phyloP scores from a whole-genome alignment of 2,888 invertebrate genomes.

The Petrolisthes manimaculis region DNA sequence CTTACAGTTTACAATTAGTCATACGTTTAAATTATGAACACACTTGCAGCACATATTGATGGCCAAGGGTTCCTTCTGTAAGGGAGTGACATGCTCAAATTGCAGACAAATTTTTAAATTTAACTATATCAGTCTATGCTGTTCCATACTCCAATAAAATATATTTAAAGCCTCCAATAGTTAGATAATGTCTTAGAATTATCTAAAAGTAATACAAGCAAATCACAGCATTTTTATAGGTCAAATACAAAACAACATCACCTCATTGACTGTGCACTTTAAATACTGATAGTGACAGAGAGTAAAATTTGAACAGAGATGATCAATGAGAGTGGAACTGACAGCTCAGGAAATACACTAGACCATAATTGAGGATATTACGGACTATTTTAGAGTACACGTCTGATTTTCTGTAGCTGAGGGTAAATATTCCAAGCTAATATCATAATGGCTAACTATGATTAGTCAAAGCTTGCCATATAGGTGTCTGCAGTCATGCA shows the following conservation, averaged over 20 bases:
- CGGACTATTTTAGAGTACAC: neutral
- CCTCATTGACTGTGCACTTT: neutral
- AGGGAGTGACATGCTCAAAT: no score
- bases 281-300: conserved; percentile 1
- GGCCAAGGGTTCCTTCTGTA: no score
- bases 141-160: no score
- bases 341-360: neutral
- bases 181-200: neutral
- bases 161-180: no score
- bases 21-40: no score
- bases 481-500: no score
- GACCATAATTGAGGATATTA: neutral
- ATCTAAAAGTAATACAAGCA: conserved; percentile 20
- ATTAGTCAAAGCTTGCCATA: no score
- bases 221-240: conserved; percentile 31
- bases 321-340: neutral
- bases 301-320: neutral
- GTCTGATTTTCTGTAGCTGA: neutral
- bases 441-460: no score
- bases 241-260: neutral
- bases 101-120: no score
- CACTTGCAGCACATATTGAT: no score
- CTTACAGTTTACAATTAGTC: no score
- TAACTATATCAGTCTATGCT: no score
- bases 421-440: neutral